Evolutionary conservation across 2,797 vertebrate species (phyloP), one percentile per base, ranked within the genome.

Genomic region (Podarcis lilfordi): DNA sequence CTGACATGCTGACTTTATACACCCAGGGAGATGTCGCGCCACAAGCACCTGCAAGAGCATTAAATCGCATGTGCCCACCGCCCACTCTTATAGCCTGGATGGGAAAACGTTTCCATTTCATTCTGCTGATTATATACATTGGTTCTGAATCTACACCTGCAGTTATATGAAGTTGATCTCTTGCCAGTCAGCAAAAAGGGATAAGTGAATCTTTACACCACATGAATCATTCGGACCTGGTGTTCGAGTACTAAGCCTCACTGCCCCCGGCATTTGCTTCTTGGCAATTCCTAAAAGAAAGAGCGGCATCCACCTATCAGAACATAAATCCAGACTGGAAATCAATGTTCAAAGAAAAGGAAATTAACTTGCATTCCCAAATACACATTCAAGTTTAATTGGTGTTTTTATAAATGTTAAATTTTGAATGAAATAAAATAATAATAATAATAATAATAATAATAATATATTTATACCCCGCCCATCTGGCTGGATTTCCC

Each of bases 211-310:
- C 85, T 88, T 90, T 9, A 0, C 59, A 25, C 64, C 88, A 40
- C 21, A 11, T 77, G 88, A 91, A 80, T 85, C 88, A 86, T 35
- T 5, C 72, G 91, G 74, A 90, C 84, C 82, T 94, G 94, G 92
- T 91, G 79, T 82, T 13, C 27, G 80, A 17, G 85, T 76, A 75
- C 43, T 91, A 92, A 85, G 89, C 82, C 89, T 91, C 3, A 1
- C 86, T 84, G 86, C 37, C 92, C 7, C 89, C 91, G 86, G 40
- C 93, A 88, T 91, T 92, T 93, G 91, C 87, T 92, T 92, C 88
- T 66, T 85, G 86, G 32, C 0, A 0, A 27, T 29, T 84, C 85
- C 75, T 77, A 74, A 79, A 79, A 55, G 87, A 91, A 79, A 32
- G 64, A 72, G 86, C 85, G 74, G 79, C 84, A 40, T 88, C 86